Evolutionary conservation across 2,888 invertebrate species (phyloP).

Genomic region (Disparrhopalites patrizii): DNA sequence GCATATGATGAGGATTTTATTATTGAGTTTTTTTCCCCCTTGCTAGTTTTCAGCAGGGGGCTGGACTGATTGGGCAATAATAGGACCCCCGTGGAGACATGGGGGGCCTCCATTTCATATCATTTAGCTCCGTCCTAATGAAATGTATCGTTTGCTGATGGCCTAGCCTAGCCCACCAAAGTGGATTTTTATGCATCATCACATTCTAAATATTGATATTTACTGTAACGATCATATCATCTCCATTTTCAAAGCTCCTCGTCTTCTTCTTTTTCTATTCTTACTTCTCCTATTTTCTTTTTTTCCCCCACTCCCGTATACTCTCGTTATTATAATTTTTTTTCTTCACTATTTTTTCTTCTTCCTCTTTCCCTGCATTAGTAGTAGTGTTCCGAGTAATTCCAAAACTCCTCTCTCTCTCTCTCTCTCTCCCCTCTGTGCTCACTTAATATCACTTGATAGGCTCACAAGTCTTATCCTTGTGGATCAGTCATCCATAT

Average conservation of each 20-base stretch:
- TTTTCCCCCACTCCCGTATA: neutral
- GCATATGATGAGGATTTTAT: conserved; percentile 45
- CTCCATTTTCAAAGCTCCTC: conserved; percentile 6
- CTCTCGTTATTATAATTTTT: no score
- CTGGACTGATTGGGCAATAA: conserved; percentile 49
- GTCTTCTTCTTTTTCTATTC: neutral
- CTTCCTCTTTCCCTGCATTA: no score
- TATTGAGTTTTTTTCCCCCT: conserved; percentile 37
- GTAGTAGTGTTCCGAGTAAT: no score
- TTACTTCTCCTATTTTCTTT: neutral
- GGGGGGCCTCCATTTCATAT: conserved; percentile 48
- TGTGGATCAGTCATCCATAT: conserved; percentile 4
- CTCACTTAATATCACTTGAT: no score
- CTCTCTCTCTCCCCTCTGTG: no score
- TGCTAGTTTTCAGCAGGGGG: conserved; percentile 45
- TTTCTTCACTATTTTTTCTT: no score
- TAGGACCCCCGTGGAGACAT: conserved; percentile 48
- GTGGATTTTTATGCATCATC: conserved; percentile 49
- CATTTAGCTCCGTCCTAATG: conserved; percentile 49
- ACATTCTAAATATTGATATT: conserved; percentile 45
- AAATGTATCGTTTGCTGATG: conserved; percentile 48
- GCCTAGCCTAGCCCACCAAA: conserved; percentile 47
- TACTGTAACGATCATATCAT: conserved; percentile 28
- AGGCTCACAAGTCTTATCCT: neutral
- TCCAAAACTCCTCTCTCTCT: no score